Conservation (phyloP, 2,888 invertebrate species). For the Papilio demoleus region DNA sequence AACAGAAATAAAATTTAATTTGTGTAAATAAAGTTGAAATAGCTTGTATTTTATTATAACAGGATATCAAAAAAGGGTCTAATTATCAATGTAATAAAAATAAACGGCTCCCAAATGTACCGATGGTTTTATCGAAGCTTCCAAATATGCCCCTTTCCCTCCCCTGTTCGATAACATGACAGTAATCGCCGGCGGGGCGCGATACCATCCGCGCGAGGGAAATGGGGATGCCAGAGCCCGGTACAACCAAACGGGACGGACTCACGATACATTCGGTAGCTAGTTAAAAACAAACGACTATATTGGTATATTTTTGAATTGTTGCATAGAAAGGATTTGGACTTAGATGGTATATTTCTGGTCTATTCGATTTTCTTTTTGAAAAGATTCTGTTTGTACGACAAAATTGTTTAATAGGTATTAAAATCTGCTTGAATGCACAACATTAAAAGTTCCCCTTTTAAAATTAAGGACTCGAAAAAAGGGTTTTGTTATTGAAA, state of each 20-base stretch:
- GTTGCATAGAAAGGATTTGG: neutral
- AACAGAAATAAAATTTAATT: neutral
- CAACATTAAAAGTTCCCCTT: neutral
- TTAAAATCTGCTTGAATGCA: neutral
- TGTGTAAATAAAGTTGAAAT: neutral
- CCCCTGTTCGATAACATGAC: conserved; percentile 59
- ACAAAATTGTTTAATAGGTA: neutral
- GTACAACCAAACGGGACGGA: conserved; percentile 50
- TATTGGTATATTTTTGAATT: conserved; percentile 8
- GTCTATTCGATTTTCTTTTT: neutral
- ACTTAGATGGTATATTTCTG: neutral
- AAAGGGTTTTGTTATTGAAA: conserved; percentile 8
- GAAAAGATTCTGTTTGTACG: too few species aligned
- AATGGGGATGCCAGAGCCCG: conserved; percentile 56
- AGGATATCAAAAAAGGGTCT: conserved; percentile 37
- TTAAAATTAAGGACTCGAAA: neutral
- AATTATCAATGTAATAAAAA: conserved; percentile 41
- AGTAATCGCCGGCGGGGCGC: conserved; percentile 56
- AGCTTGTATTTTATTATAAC: neutral
- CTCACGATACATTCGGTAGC: conserved; percentile 41
- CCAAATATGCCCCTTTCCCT: conserved; percentile 57
- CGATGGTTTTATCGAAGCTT: conserved; percentile 51
- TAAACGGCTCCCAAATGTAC: conserved; percentile 47
- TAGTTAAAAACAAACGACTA: conserved; percentile 41
- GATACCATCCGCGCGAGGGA: conserved; percentile 63